A percentile compares a stretch with the other conserved stretches of the same genome.
These are phyloP conservation scores for Bubo bubo DNA, from an alignment of 2,113 vertebrate genomes.

Conservation along the genomic window DNA sequence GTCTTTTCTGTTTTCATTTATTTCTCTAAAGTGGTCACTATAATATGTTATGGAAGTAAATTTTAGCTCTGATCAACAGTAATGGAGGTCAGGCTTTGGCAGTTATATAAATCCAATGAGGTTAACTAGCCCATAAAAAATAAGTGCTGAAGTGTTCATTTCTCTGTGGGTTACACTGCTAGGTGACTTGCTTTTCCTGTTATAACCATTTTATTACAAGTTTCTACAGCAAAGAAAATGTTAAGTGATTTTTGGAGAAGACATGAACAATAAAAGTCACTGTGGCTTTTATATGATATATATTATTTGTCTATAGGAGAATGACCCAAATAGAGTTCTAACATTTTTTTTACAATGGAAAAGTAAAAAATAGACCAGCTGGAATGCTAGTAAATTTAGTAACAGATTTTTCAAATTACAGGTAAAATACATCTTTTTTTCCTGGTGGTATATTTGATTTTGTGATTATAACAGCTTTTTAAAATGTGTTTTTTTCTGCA, in stretches of 20 bases:
- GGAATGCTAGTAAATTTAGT: not conserved
- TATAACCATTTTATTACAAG: constrained; percentile 49
- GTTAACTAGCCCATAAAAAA: constrained; percentile 68
- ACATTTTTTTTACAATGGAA: not conserved
- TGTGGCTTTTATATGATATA: not conserved
- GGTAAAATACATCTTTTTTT: not conserved
- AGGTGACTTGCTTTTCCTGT: constrained; percentile 20
- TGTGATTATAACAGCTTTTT: not conserved
- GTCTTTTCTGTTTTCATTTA: not conserved
- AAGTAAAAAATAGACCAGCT: not conserved
- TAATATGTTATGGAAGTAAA: constrained; percentile 38
- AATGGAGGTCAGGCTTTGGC: constrained; percentile 42
- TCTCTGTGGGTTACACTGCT: constrained; percentile 23
- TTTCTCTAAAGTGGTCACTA: constrained; percentile 9
- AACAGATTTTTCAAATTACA: not conserved
- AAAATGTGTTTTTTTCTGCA: not conserved
- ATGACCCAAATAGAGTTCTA: not conserved
- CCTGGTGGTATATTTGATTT: not conserved
- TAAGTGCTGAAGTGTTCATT: constrained; percentile 63
- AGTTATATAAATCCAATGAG: constrained; percentile 59
- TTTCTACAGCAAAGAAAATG: constrained; percentile 30
- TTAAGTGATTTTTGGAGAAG: constrained; percentile 37
- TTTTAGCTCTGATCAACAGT: constrained; percentile 37
- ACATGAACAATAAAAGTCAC: not conserved
- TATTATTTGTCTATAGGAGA: not conserved